Conservation (phyloP, 2,113 vertebrate genomes). For the Saguinus imperator region DNA sequence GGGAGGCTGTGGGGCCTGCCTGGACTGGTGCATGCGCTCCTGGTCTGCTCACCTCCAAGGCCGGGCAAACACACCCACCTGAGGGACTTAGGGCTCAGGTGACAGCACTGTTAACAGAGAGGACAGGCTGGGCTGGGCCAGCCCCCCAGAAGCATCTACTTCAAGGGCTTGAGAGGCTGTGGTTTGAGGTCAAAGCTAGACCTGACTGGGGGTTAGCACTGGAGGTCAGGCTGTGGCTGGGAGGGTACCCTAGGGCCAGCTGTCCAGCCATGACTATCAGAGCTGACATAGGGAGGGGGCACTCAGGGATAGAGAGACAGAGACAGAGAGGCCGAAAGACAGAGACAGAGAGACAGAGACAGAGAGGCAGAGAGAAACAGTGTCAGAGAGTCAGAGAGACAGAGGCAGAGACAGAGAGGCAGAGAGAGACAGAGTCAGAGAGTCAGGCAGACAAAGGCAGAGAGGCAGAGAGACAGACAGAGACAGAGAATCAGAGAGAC, state of each 20-base stretch:
- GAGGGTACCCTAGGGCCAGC: neutral
- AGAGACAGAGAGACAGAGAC: no score
- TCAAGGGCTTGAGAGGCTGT: neutral
- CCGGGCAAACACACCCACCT: accelerated
- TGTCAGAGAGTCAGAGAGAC: no score
- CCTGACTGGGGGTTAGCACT: neutral
- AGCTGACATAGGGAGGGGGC: neutral
- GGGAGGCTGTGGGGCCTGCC: neutral
- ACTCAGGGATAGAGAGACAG: neutral
- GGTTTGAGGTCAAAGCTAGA: neutral
- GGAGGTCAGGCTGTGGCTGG: neutral
- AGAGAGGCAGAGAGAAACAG: no score
- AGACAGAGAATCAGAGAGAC: no score
- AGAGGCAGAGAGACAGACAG: no score
- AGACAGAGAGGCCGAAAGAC: no score
- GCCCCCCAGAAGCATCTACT: no score
- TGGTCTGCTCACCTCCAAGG: neutral
- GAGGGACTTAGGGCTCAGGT: neutral
- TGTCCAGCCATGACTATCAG: neutral
- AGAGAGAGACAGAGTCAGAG: no score
- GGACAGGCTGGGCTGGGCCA: neutral
- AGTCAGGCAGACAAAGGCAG: no score
- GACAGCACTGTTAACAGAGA: neutral
- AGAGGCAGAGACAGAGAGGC: no score
- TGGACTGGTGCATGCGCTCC: neutral